Conservation (phyloP, 2,888 invertebrate species). For the Pherbina coryleti region DNA sequence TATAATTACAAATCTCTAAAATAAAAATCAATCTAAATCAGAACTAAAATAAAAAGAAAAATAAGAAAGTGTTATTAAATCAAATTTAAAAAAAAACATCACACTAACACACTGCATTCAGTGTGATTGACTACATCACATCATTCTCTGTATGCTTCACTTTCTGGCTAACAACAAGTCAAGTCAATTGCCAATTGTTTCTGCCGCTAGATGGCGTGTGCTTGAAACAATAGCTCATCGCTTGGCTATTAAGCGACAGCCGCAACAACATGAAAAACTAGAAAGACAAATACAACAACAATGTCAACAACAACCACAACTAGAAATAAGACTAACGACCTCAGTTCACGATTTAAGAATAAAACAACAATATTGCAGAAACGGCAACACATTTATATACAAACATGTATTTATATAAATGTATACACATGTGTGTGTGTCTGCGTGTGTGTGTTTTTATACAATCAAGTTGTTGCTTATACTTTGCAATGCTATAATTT, state of each 20-base stretch:
- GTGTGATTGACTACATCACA: too few relatives aligned
- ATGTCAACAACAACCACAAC: constrained; percentile 7
- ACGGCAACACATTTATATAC: neutral
- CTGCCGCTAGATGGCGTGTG: neutral
- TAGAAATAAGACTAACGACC: constrained; percentile 35
- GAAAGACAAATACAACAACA: neutral
- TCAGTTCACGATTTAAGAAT: constrained; percentile 36
- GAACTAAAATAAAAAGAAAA: too few relatives aligned
- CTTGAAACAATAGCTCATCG: constrained; percentile 10
- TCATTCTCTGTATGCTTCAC: too few relatives aligned
- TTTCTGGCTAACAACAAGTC: neutral
- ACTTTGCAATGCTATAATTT: neutral
- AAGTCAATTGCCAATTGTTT: neutral
- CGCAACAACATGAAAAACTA: neutral
- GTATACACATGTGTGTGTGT: neutral
- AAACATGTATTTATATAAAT: neutral
- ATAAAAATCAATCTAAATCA: too few relatives aligned
- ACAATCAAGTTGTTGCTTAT: constrained; percentile 10
- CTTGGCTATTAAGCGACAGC: constrained; percentile 7
- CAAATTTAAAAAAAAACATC: too few relatives aligned
- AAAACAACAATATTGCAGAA: constrained; percentile 1
- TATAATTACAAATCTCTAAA: too few relatives aligned
- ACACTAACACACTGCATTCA: too few relatives aligned
- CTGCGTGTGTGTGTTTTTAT: neutral
- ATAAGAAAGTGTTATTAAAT: too few relatives aligned